Conservation (phyloP, 2,888 invertebrate species). For the Catonia carolina region DNA sequence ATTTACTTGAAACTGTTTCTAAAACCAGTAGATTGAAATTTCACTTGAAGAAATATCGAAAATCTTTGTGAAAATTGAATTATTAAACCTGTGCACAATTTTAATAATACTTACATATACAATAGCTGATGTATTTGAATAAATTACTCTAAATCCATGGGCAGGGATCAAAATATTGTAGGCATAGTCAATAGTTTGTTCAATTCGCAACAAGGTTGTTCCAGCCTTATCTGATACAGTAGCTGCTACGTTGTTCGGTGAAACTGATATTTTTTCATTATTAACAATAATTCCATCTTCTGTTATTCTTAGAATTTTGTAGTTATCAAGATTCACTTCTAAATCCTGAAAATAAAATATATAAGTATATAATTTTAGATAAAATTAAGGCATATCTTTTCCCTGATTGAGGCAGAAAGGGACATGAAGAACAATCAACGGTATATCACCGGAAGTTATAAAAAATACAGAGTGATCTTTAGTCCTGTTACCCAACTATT, state of each 20-base stretch:
- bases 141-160: neutral
- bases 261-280: neutral
- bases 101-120: constrained; percentile 1
- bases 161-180: neutral
- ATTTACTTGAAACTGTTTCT: no score
- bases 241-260: neutral
- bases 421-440: no score
- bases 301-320: neutral
- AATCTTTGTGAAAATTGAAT: no score
- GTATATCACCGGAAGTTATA: no score
- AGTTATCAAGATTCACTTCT: constrained; percentile 4
- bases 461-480: no score
- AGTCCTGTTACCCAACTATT: no score
- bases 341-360: neutral
- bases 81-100: no score
- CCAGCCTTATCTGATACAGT: neutral
- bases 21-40: no score
- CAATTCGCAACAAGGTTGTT: neutral
- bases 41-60: no score
- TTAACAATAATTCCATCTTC: neutral
- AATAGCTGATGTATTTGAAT: neutral
- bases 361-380: neutral
- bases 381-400: no score
- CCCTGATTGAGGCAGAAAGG: no score
- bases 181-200: neutral